Percentiles rank a stretch among this genome's conserved stretches.
phyloP scores from a whole-genome alignment of 2,888 invertebrate species.

The Hyposoter didymator region DNA sequence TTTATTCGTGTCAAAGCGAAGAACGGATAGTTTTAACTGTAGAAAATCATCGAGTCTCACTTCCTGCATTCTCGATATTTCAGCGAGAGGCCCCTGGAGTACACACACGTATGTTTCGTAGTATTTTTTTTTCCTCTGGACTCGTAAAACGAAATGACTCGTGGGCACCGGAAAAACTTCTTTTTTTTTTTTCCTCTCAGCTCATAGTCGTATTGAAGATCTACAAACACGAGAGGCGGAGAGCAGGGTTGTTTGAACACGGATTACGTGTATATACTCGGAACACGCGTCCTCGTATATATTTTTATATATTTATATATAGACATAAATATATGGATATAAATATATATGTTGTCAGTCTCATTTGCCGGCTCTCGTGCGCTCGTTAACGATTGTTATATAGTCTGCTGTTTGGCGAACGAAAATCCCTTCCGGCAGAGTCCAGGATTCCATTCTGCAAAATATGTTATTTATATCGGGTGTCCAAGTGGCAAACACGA shows the following conservation, averaged over 20 bases:
- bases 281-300: constrained; percentile 26
- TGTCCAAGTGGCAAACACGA: neutral
- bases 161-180: constrained; percentile 50
- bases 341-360: constrained; percentile 33
- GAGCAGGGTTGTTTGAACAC: constrained; percentile 58
- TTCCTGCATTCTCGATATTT: constrained; percentile 62
- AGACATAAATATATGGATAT: constrained; percentile 5
- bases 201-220: constrained; percentile 57
- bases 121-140: neutral
- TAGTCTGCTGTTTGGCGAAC: constrained; percentile 61
- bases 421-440: constrained; percentile 64
- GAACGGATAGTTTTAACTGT: constrained; percentile 18
- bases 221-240: constrained; percentile 52
- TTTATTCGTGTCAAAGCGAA: constrained; percentile 2
- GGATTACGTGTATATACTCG: constrained; percentile 53
- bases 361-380: constrained; percentile 60
- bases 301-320: constrained; percentile 4
- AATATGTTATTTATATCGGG: constrained; percentile 12
- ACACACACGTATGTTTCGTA: constrained; percentile 9
- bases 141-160: constrained; percentile 51
- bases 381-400: constrained; percentile 67
- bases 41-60: constrained; percentile 47
- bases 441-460: constrained; percentile 26
- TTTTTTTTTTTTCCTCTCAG: constrained; percentile 20
- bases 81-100: neutral